Percentiles rank a stretch among this genome's conserved stretches.
Conservation (phyloP, 1,140 invertebrate genomes). For the Bacillus rossius region DNA sequence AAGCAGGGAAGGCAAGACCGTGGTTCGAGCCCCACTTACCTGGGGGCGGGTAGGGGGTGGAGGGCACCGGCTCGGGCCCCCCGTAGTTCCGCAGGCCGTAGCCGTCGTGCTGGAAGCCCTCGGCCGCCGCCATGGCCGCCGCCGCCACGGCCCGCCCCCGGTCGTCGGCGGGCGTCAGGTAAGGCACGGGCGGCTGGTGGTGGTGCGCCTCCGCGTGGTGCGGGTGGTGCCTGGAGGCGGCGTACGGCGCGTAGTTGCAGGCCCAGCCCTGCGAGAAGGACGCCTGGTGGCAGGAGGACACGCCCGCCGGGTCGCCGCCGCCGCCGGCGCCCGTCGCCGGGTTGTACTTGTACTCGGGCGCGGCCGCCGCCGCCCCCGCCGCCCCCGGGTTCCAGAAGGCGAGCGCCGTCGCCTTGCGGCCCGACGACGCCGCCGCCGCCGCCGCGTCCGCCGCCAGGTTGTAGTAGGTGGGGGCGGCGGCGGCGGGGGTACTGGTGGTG, state of each 20-base stretch:
- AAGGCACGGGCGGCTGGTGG: slow-evolving; percentile 50
- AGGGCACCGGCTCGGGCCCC: slow-evolving; percentile 64
- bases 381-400: slow-evolving; percentile 55
- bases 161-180: slow-evolving; percentile 60
- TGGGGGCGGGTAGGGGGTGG: slow-evolving; percentile 73
- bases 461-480: slow-evolving; percentile 68
- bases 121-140: slow-evolving; percentile 54
- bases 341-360: slow-evolving; percentile 38
- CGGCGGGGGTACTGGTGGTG: slow-evolving; percentile 58
- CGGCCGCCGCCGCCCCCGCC: slow-evolving; percentile 49
- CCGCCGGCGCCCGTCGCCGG: slow-evolving; percentile 30
- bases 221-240: slow-evolving; percentile 52
- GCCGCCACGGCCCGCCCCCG: slow-evolving; percentile 52
- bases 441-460: slow-evolving; percentile 59
- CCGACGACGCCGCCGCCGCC: not conserved
- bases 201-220: slow-evolving; percentile 46
- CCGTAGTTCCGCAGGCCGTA: slow-evolving; percentile 70
- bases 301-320: slow-evolving; percentile 47
- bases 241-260: slow-evolving; percentile 65
- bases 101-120: slow-evolving; percentile 66
- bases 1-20: too few relatives aligned
- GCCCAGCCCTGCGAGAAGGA: slow-evolving; percentile 62
- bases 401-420: slow-evolving; percentile 48
- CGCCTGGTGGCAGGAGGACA: slow-evolving; percentile 61
- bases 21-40: too few relatives aligned